Evolutionary conservation across 1,140 invertebrate species (phyloP).

Genomic region (Phymastichus coffea): DNA sequence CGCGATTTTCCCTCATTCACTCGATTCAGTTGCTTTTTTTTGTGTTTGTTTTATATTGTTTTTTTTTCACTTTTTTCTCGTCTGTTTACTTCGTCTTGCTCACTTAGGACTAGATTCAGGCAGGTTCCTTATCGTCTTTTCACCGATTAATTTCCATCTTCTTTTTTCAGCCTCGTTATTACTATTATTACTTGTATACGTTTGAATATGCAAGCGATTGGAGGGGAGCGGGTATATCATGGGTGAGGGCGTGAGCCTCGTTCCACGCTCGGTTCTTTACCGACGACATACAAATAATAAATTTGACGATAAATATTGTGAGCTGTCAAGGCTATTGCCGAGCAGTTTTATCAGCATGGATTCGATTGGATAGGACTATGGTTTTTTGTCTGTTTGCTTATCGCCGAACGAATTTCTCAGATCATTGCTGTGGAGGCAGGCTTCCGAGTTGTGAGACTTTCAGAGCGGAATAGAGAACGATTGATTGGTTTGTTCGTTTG

Average conservation of each 20-base stretch:
- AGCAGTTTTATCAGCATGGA: no score
- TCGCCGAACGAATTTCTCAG: constrained; percentile 17
- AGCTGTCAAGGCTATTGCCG: no score
- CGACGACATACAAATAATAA: no score
- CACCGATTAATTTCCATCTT: background rate
- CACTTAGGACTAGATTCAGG: constrained; percentile 40
- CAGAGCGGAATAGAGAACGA: no score
- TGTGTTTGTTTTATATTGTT: no score
- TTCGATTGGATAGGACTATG: no score
- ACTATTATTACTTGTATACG: background rate
- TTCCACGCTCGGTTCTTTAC: constrained; percentile 1
- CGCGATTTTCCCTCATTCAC: background rate
- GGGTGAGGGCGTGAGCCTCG: background rate
- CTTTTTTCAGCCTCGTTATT: constrained; percentile 4
- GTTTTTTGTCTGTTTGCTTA: no score
- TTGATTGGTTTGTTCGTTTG: no score
- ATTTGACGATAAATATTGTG: no score
- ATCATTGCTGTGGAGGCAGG: constrained; percentile 26
- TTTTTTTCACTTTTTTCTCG: constrained; percentile 13
- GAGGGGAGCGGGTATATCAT: background rate
- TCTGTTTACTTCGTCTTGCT: constrained; percentile 17
- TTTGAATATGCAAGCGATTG: constrained; percentile 16
- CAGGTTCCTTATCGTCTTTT: constrained; percentile 28
- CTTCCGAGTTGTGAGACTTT: no score
- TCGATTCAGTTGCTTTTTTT: constrained; percentile 16